A percentile compares a stretch with the other conserved stretches of the same genome.
Evolutionary conservation across 2,888 invertebrate species (phyloP).

Genomic region (Sympetrum striolatum): DNA sequence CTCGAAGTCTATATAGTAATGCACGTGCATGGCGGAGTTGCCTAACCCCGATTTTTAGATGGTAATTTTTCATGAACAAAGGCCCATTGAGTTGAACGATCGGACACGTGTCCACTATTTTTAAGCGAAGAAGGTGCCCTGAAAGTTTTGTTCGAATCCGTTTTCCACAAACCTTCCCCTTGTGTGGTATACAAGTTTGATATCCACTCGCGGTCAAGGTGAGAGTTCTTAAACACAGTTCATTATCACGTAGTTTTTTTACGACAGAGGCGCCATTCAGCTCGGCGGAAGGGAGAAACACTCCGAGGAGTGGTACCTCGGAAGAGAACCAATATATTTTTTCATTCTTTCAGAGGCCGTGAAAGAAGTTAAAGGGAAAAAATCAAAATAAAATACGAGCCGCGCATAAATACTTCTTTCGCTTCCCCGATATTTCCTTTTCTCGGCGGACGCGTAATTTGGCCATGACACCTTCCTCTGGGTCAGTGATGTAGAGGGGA

Average conservation of each 20-base stretch:
- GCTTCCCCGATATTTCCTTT: not conserved
- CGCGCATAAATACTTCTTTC: not conserved
- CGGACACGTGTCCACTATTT: no score
- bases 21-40: no score
- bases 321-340: not conserved
- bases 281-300: no score
- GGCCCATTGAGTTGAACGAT: no score
- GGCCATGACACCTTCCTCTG: slow-evolving; percentile 14
- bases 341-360: not conserved
- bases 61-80: no score
- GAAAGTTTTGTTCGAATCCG: no score
- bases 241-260: not conserved
- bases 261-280: not conserved
- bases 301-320: no score
- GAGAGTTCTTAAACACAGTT: not conserved
- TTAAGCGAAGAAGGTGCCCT: no score
- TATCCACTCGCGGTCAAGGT: not conserved
- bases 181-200: no score
- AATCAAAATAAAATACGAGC: not conserved
- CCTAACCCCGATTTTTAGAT: no score
- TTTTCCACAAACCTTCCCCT: no score
- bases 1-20: no score
- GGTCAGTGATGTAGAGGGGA: not conserved
- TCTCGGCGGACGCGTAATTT: slow-evolving; percentile 14
- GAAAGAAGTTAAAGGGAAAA: not conserved